These are phyloP conservation scores for Ligdia adustata DNA, from an alignment of 2,888 invertebrate genomes.

Conservation along the genomic window DNA sequence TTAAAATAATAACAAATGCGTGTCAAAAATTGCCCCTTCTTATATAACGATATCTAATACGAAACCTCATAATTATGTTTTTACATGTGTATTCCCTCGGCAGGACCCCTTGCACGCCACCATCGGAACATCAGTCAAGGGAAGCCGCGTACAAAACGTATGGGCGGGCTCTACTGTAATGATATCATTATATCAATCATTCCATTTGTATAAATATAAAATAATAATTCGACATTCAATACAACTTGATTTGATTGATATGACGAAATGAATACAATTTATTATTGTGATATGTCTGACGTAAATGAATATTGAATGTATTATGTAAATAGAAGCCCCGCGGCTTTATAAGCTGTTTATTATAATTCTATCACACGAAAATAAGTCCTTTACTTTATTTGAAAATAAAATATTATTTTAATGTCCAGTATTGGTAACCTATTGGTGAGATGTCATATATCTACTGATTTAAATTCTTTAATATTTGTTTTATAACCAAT, in stretches of 20 bases:
- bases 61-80: conserved; percentile 26
- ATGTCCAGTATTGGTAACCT: no score
- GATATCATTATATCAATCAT: conserved; percentile 64
- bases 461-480: no score
- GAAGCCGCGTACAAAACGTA: conserved; percentile 69
- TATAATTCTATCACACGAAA: no score
- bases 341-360: no score
- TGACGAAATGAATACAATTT: conserved; percentile 16
- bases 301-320: neutral
- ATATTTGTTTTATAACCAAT: no score
- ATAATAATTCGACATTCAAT: conserved; percentile 24
- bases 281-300: conserved; percentile 11
- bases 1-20: neutral
- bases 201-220: conserved; percentile 32
- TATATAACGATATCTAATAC: conserved; percentile 18
- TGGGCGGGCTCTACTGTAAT: conserved; percentile 73
- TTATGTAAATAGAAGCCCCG: neutral
- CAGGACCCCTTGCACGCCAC: conserved; percentile 26
- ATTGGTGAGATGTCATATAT: no score
- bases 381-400: no score
- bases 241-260: conserved; percentile 18
- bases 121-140: conserved; percentile 59
- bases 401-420: no score
- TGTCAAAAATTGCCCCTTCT: conserved; percentile 15
- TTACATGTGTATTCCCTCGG: conserved; percentile 38